phyloP scores from a whole-genome alignment of 2,797 vertebrate genomes.

The Calcarius lapponicus region DNA sequence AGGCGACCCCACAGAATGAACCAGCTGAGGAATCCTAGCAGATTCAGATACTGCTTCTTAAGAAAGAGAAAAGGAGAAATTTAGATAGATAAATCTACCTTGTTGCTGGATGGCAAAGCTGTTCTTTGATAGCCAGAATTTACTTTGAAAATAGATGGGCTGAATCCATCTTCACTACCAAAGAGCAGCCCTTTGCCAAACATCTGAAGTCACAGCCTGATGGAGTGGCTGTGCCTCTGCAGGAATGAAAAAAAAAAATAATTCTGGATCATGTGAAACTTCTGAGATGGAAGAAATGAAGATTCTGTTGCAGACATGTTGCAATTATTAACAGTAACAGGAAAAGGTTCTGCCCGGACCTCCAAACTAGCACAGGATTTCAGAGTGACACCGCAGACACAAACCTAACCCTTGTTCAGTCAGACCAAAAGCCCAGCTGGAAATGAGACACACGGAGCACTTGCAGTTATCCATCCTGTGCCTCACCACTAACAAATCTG shows the following conservation, averaged over 20 bases:
- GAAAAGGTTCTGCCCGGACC: rapidly evolving
- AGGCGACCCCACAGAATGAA: not conserved
- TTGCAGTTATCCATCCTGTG: not conserved
- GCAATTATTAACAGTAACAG: not conserved
- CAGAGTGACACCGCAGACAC: not conserved
- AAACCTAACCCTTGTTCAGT: not conserved
- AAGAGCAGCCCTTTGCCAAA: not conserved
- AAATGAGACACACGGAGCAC: not conserved
- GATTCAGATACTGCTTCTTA: not conserved
- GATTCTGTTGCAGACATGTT: not conserved
- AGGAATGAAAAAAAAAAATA: not conserved
- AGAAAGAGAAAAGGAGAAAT: not conserved
- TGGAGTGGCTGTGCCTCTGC: not conserved
- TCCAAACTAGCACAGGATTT: not conserved
- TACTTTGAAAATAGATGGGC: not conserved
- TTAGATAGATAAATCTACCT: not conserved
- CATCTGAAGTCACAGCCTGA: not conserved
- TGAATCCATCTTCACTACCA: not conserved
- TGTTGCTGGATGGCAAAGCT: not conserved
- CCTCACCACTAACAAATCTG: not conserved
- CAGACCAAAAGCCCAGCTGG: not conserved
- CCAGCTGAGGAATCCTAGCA: not conserved
- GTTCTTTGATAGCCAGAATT: not conserved
- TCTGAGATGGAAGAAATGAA: not conserved
- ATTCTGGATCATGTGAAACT: not conserved